A percentile compares a stretch with the other conserved stretches of the same genome.
phyloP scores from a whole-genome alignment of 1,140 invertebrate genomes.

The Magallana angulata region DNA sequence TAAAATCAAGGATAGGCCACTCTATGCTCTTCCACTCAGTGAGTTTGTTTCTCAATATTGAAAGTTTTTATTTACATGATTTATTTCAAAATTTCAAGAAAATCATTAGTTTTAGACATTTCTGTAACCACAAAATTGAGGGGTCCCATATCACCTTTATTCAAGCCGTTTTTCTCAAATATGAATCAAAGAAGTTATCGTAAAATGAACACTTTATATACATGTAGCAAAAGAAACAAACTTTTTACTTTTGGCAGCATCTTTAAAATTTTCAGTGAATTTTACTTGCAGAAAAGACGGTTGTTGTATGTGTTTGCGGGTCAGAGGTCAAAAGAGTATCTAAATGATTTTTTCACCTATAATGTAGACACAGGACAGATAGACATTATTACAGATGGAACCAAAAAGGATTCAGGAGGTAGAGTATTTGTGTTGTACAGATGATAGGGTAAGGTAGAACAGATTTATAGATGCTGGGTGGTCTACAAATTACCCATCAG shows the following conservation, averaged over 20 bases:
- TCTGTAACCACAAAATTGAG: too few species aligned
- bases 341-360: constrained; percentile 92
- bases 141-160: too few species aligned
- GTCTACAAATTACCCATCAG: not conserved
- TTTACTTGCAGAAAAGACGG: constrained; percentile 83
- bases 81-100: not conserved
- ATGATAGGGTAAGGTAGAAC: not conserved
- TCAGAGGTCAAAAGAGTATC: constrained; percentile 91
- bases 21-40: constrained; percentile 95
- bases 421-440: constrained; percentile 14
- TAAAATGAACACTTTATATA: too few species aligned
- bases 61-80: not conserved
- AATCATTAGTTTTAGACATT: too few species aligned
- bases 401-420: constrained; percentile 72
- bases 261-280: not conserved
- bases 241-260: too few species aligned
- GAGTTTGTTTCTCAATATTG: constrained; percentile 65
- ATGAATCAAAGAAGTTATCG: too few species aligned
- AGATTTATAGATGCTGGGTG: not conserved
- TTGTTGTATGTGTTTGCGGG: constrained; percentile 94
- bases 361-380: constrained; percentile 86
- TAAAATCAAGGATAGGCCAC: constrained; percentile 91
- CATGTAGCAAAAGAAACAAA: too few species aligned
- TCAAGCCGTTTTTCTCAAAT: too few species aligned
- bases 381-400: constrained; percentile 82